Base-by-base conservation (phyloP, 2,888 invertebrate species). In the Drosophila monieri region DNA sequence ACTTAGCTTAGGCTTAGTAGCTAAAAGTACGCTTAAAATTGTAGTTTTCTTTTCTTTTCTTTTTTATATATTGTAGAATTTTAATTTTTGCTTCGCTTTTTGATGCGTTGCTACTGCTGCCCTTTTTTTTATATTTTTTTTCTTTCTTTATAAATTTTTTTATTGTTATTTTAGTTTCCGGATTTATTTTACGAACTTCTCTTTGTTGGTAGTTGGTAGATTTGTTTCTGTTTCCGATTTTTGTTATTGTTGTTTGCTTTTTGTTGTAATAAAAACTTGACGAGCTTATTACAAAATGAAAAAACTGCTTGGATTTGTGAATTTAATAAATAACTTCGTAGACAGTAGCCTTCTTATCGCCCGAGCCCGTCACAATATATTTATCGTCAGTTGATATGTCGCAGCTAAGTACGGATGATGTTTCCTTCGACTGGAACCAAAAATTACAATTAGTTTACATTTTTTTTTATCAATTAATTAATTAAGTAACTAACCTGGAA, bases 311-410 rank as follows among this genome's bases (percentile, higher is more conserved):
- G 64, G 30, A 64, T 51, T 70, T 51, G 55, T 55, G 51, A 51
- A 25, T 80, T 88, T 93, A 97, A 93, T 97, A 97, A 92, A 97
- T 95, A 89, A 99, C 98, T 94, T 98, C 98, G 92, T 99, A 99
- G 77, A 99, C 96, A 55, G 98, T 98, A 80, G 98, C 98, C 92
- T 98, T 98, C 92, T 98, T 98, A 92, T 99, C 99, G 62, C 99
- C 99, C 43, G 98, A 98, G 73, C 99, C 99, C 49, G 99, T 99
- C 88, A 99, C 98, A 89, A 99, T 98, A 93, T 97, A 98, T 92
- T 98, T 98, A 93, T 99, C 99, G 92, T 99, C 99, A 70, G 96
- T 95, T 75, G 98, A 98, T 92, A 99, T 98, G 94, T 99, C 99
- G 94, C 99, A 99, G 93, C 98, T 98, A 89, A 99, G 94, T 91